These are phyloP conservation scores for Vimba vimba DNA, from an alignment of 2,113 vertebrate species.

Conservation along the genomic window DNA sequence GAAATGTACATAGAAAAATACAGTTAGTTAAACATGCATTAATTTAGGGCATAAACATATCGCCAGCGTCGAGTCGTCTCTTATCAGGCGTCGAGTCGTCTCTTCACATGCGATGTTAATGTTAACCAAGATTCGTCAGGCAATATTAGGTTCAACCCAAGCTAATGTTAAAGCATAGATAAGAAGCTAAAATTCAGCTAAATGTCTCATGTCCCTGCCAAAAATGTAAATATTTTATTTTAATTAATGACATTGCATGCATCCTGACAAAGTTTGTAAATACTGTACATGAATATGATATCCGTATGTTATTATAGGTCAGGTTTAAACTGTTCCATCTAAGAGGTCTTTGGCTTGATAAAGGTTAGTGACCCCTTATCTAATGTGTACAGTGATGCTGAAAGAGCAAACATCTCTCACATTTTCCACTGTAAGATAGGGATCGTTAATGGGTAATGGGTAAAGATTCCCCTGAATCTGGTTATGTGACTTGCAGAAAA, in stretches of 20 bases:
- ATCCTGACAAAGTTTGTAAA: background rate
- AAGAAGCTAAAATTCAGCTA: background rate
- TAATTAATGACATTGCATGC: background rate
- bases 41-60: too few relatives aligned
- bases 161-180: background rate
- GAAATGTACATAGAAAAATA: too few relatives aligned
- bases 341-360: background rate
- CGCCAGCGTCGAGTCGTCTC: too few relatives aligned
- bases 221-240: background rate
- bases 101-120: background rate
- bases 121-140: background rate
- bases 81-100: too few relatives aligned
- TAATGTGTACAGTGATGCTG: constrained; percentile 1
- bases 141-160: background rate
- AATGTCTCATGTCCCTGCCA: background rate
- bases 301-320: background rate
- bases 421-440: constrained; percentile 17
- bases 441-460: background rate
- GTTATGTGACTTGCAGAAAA: background rate
- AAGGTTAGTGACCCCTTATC: background rate
- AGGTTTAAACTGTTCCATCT: background rate
- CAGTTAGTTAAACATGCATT: too few relatives aligned
- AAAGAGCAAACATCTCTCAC: background rate
- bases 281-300: background rate
- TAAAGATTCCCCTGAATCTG: background rate